Base-by-base conservation (phyloP, 2,888 invertebrate species). In the Hipparchia semele region DNA sequence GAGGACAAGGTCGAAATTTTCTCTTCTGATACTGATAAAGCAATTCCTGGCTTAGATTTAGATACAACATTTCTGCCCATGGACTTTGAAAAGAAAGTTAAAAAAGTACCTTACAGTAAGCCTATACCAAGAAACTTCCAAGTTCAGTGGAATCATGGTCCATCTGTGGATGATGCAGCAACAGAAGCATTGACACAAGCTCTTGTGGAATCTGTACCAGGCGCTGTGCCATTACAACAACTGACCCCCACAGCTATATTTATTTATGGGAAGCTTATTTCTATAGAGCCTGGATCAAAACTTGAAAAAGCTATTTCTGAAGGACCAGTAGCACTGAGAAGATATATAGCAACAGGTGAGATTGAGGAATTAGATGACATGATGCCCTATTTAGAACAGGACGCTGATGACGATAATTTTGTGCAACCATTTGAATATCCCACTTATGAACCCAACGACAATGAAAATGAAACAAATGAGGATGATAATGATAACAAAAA, bases 81-180 rank as follows among this genome's bases (percentile, higher is more conserved):
- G 83, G 96, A 96, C 58, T 96, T 96, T 86, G 94, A 95, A 73
- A 96, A 96, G 86, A 96, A 96, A 80, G 95, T 96, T 58, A 97
- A 97, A 84, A 97, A 97, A 86, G 98, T 98, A 71, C 99, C 99
- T 7, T 99, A 98, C 85, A 98, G 98, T 81, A 98, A 99, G 89
- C 99, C 99, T 13, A 99, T 99, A 87, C 99, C 99, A 2, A 96
- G 98, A 81, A 98, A 98, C 84, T 99, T 99, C 94, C 98, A 99
- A 92, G 98, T 98, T n/a, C 98, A 98, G 80, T 99, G 99, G 99
- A 98, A 98, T 82, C 97, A 97, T 86, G 96, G 96, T 70, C 90
- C 91, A 51, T 94, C 95, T 66, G 90, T 94, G 54, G 92, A 94
- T 75, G 95, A 95, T 73, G 85, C 89, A 73, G 82, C 90, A 68